Evolutionary conservation across 2,797 vertebrate genomes (phyloP), one percentile per base, ranked within the genome.

Genomic region (Coregonus suidteri): DNA sequence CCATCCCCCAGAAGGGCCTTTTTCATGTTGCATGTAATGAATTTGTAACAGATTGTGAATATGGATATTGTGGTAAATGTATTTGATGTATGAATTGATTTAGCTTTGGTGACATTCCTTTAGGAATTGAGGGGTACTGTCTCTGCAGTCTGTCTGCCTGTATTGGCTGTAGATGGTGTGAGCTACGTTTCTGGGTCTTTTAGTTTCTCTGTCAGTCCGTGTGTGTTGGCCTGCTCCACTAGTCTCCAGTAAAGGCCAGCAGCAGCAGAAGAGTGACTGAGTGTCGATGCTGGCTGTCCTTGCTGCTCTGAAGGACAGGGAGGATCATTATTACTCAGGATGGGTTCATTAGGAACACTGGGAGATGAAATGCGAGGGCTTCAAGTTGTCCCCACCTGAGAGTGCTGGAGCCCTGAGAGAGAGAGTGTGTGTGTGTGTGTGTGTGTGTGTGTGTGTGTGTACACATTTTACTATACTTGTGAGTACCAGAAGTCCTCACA

Each of bases 301-400:
- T 86, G 74, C 72, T 76, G 41, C 71, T 75, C 75, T 81, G 83
- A 88, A 88, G 86, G 86, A 82, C 84, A 64, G 73, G 64, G 76
- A 76, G 75, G 82, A 88, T 86, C 83, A 83, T 86, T 88, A 85
- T 82, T 82, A 71, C 77, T 79, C 76, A 74, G 80, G 73, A 78
- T 84, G 77, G 80, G 80, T 85, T 85, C 79, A 88, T 88, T 86
- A 88, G 80, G 74, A 85, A 75, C 76, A 76, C 75, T 78, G 83
- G 83, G 82, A 73, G 83, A 83, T 83, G 85, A 86, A 86, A 83
- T 83, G 77, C 82, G 75, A 83, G 25, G 41, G 70, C 75, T 78
- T 86, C 75, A 80, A 85, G 81, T 83, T 82, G 74, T 77, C 70
- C 30, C 75, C 72, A 75, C 80, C 78, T 52, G 73, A 81, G 81